A percentile compares a stretch with the other conserved stretches of the same genome.
Conservation (phyloP, 2,113 vertebrate genomes). For the Monopterus albus region DNA sequence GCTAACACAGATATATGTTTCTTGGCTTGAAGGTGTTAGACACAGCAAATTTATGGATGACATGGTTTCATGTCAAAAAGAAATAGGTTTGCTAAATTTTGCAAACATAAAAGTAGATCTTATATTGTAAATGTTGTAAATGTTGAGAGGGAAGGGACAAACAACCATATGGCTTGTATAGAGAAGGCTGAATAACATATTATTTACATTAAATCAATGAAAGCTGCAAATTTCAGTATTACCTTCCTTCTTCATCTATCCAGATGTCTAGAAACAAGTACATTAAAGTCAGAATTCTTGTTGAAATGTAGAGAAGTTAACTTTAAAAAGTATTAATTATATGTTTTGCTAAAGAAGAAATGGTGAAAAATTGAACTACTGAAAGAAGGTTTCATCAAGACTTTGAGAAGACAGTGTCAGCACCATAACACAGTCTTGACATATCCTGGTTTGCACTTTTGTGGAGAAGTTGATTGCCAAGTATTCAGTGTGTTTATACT, state of each 20-base stretch:
- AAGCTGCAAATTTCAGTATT: background rate
- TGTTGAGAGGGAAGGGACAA: too few relatives aligned
- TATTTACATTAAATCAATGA: background rate
- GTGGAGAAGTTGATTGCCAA: conserved; percentile 48
- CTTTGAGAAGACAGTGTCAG: conserved; percentile 35
- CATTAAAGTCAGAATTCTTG: conserved; percentile 12
- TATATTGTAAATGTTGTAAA: background rate
- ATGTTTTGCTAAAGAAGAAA: background rate
- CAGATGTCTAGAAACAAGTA: background rate
- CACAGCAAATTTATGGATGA: conserved; percentile 36
- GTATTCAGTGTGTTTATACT: conserved; percentile 49
- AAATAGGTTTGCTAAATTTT: background rate
- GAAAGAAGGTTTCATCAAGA: conserved; percentile 37
- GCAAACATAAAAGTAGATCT: background rate
- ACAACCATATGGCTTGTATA: too few relatives aligned
- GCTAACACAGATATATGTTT: conserved; percentile 31
- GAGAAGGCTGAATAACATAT: background rate
- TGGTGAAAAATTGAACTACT: background rate
- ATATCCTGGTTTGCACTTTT: conserved; percentile 48
- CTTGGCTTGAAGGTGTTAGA: conserved; percentile 39
- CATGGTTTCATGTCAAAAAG: conserved; percentile 5
- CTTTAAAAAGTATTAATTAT: background rate
- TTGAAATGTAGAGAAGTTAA: conserved; percentile 2
- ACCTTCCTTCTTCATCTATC: background rate
- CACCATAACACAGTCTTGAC: conserved; percentile 33